Evolutionary conservation across 2,888 invertebrate species (phyloP).

Genomic region (Tyria jacobaeae): DNA sequence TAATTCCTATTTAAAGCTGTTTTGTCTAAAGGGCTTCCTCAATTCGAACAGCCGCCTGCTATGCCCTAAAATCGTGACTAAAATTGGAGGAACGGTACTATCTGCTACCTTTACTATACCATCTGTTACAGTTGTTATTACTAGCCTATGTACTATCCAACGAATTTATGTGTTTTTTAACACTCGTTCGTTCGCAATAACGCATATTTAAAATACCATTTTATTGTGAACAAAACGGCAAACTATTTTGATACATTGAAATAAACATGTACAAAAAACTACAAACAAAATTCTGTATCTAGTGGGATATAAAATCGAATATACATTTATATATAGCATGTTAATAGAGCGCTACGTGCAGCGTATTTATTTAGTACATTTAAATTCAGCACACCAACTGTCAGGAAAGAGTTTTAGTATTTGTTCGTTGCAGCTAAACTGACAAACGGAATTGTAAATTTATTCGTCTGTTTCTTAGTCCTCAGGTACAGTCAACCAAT

Average conservation of each 20-base stretch:
- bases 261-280: conserved; percentile 24
- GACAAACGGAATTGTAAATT: conserved; percentile 82
- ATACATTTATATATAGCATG: conserved; percentile 17
- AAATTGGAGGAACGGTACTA: too few species aligned
- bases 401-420: conserved; percentile 79
- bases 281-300: conserved; percentile 53
- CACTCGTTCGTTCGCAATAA: too few species aligned
- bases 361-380: conserved; percentile 68
- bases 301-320: conserved; percentile 39
- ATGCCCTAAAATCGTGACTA: too few species aligned
- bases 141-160: background rate
- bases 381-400: conserved; percentile 72
- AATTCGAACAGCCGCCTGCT: too few species aligned
- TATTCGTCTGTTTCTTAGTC: conserved; percentile 73
- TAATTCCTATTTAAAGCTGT: too few species aligned
- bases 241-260: conserved; percentile 13
- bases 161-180: background rate
- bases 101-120: background rate
- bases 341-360: conserved; percentile 51
- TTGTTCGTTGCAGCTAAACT: conserved; percentile 78
- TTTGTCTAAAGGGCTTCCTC: background rate
- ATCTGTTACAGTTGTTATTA: background rate
- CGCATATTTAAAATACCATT: background rate
- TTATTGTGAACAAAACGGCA: background rate
- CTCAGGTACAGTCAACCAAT: conserved; percentile 3